Conservation (phyloP, 2,113 vertebrate species). For the Reinhardtius hippoglossoides region DNA sequence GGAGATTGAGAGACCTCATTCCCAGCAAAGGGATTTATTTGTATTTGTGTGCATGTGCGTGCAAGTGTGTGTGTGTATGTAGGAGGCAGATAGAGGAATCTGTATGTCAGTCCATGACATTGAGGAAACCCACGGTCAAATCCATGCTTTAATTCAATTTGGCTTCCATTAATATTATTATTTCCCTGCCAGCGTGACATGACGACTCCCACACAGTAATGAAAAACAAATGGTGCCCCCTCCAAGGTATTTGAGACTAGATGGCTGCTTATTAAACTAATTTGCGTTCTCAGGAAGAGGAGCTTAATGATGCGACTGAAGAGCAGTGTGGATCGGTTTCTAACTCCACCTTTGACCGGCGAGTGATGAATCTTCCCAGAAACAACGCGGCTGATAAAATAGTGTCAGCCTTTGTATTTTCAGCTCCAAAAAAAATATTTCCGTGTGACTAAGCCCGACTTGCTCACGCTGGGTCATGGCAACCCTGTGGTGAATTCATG, state of each 20-base stretch:
- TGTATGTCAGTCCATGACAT: conserved; percentile 75
- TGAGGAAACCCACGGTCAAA: conserved; percentile 79
- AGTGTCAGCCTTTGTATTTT: conserved; percentile 43
- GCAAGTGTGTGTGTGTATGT: conserved; percentile 45
- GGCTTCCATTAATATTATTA: conserved; percentile 75
- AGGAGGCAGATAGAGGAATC: conserved; percentile 64
- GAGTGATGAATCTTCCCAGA: conserved; percentile 35
- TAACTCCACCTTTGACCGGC: conserved; percentile 40
- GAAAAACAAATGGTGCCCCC: conserved; percentile 68
- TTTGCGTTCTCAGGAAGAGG: conserved; percentile 41
- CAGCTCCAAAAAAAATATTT: conserved; percentile 35
- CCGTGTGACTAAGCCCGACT: conserved; percentile 35
- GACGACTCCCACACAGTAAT: conserved; percentile 65
- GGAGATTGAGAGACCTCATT: conserved; percentile 80
- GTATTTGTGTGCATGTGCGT: not conserved
- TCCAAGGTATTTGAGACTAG: conserved; percentile 39
- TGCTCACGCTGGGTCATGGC: conserved; percentile 22
- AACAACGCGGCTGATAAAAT: conserved; percentile 28
- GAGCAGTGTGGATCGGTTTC: conserved; percentile 22
- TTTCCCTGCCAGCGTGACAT: conserved; percentile 65
- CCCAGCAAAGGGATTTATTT: conserved; percentile 75
- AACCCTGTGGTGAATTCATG: conserved; percentile 28
- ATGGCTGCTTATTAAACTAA: conserved; percentile 58
- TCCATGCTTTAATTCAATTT: conserved; percentile 78
- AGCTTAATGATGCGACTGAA: conserved; percentile 35